Evolutionary conservation across 2,888 invertebrate genomes (phyloP).

Genomic region (Andricus quercusramuli): DNA sequence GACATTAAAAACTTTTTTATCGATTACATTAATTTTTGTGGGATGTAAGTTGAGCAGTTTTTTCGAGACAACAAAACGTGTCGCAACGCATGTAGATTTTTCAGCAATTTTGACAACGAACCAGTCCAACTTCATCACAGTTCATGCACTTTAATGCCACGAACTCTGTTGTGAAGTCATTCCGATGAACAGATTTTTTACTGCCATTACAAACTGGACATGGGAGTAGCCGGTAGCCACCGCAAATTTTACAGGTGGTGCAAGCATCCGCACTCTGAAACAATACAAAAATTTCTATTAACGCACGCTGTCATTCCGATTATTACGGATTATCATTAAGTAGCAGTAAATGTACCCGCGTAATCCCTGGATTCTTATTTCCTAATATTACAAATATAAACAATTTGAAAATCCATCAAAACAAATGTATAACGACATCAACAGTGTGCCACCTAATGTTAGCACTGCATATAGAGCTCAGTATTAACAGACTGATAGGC

Average conservation of each 20-base stretch:
- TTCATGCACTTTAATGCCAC: constrained; percentile 96
- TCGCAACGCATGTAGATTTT: not conserved
- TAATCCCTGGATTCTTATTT: too few species aligned
- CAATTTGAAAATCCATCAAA: too few species aligned
- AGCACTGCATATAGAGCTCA: too few species aligned
- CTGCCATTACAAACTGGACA: constrained; percentile 96
- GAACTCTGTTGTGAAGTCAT: constrained; percentile 96
- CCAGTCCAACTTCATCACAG: constrained; percentile 96
- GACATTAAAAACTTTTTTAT: not conserved
- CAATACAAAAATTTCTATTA: not conserved
- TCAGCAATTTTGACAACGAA: constrained; percentile 91
- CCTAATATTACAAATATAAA: too few species aligned
- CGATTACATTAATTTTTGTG: not conserved
- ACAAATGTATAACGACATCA: too few species aligned
- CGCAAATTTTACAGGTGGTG: constrained; percentile 92
- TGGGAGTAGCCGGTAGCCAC: constrained; percentile 94
- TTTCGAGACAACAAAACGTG: not conserved
- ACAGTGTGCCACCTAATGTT: too few species aligned
- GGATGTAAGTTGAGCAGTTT: not conserved
- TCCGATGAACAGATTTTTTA: constrained; percentile 96
- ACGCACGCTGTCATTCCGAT: too few species aligned
- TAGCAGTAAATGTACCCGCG: too few species aligned
- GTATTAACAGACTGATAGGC: too few species aligned
- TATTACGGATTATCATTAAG: too few species aligned
- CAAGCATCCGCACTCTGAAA: constrained; percentile 89